These are phyloP conservation scores for Herpailurus yagouaroundi DNA, from an alignment of 2,113 vertebrate species.

Conservation along the genomic window DNA sequence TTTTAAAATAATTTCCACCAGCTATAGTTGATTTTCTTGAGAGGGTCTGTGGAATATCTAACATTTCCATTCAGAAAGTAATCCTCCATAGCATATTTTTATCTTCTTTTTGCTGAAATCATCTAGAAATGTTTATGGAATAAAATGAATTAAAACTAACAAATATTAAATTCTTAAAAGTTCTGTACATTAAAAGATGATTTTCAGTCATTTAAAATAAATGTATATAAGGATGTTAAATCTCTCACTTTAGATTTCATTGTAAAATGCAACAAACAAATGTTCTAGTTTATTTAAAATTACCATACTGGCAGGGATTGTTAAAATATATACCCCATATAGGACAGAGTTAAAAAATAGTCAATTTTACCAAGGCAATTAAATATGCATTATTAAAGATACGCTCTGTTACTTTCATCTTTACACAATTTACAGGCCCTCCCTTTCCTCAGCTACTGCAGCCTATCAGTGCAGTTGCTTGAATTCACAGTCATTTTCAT, in stretches of 20 bases:
- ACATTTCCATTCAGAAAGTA: background rate
- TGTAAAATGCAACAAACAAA: conserved; percentile 20
- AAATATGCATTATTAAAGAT: conserved; percentile 69
- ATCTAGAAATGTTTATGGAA: background rate
- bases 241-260: background rate
- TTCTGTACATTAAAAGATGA: background rate
- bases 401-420: conserved; percentile 72
- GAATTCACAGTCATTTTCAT: conserved; percentile 74
- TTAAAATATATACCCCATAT: conserved; percentile 29
- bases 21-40: background rate
- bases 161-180: background rate
- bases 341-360: background rate
- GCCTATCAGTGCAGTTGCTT: conserved; percentile 59
- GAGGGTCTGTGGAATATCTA: background rate
- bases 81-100: background rate
- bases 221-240: background rate
- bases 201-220: background rate
- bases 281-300: conserved; percentile 24
- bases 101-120: background rate
- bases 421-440: conserved; percentile 47
- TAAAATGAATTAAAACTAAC: background rate
- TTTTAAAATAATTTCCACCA: background rate
- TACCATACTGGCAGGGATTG: background rate
- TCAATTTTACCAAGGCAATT: conserved; percentile 65
- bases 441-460: conserved; percentile 74